Evolutionary conservation across 2,888 invertebrate species (phyloP), one percentile per base, ranked within the genome.

Genomic region (Busseola fusca): DNA sequence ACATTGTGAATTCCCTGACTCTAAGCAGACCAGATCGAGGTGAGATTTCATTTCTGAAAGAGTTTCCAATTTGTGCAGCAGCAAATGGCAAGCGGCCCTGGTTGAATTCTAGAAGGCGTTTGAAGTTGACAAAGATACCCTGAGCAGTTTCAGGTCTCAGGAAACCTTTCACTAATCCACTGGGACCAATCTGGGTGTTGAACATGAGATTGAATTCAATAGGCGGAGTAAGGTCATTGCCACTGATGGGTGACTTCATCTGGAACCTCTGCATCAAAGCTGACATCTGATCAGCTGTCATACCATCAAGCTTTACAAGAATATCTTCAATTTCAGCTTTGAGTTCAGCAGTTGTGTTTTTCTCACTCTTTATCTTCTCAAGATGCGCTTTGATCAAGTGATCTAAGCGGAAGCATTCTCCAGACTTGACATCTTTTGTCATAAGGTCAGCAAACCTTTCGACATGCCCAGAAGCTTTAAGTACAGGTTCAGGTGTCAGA

Each of bases 151-250:
- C 99, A 34, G 99, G 99, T 74, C 99, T 97, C 34, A 99, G 96
- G 91, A 98, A 99, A 95, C 98, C 99, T 95, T 99, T 99, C 2
- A 99, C 96, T 70, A 98, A 95, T 0, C 99, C 99, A 75, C 99
- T 98, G 3, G 99, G 99, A 30, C 99, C 99, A 89, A 99, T 99
- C 91, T 98, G 98, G 0, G 99, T 99, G 70, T 97, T 98, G 94
- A 99, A 99, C 99, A 99, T 99, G 37, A 99, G 96, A 94, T 99
- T 99, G 91, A 99, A 99, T 89, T 99, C 99, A 83, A 99, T 98
- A 0, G 99, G 99, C 86, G 99, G 99, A 0, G 98, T 97, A 18
- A 99, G 96, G 72, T 99, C 98, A 94, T 99, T 99, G 70, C 98
- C 98, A 85, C 99, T 99, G 30, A 98, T 94, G 0, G 99, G 99